These are phyloP conservation scores for Drosophila paracracens DNA, from an alignment of 2,888 invertebrate genomes.

Conservation along the genomic window DNA sequence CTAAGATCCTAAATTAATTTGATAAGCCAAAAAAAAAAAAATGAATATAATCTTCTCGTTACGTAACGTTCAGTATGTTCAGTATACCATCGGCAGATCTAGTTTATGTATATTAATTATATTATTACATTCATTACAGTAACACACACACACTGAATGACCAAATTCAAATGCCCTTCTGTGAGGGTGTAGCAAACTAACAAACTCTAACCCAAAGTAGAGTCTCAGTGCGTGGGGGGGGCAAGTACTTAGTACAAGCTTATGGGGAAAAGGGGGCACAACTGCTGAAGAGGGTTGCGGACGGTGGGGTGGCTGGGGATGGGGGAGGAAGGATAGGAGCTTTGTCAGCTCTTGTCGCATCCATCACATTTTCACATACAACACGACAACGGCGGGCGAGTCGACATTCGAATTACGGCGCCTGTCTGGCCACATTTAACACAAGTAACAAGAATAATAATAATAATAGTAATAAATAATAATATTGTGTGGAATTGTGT, in stretches of 20 bases:
- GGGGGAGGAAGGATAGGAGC: too few relatives aligned
- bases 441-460: conserved; percentile 38
- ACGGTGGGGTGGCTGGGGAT: accelerated
- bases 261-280: not conserved
- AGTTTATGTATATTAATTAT: not conserved
- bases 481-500: conserved; percentile 75
- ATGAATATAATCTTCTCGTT: not conserved
- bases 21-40: not conserved
- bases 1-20: not conserved
- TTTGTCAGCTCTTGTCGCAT: conserved; percentile 20
- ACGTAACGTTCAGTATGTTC: not conserved
- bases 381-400: conserved; percentile 13
- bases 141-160: not conserved
- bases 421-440: conserved; percentile 70
- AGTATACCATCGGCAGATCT: not conserved
- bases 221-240: conserved; percentile 12
- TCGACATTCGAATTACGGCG: conserved; percentile 49
- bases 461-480: conserved; percentile 1
- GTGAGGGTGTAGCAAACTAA: not conserved
- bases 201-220: conserved; percentile 36
- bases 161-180: not conserved
- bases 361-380: conserved; percentile 39
- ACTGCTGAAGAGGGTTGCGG: not conserved
- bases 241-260: conserved; percentile 17
- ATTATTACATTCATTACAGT: not conserved